Base-by-base conservation (phyloP, 2,113 vertebrate species). In the Neodon shergylaensis region DNA sequence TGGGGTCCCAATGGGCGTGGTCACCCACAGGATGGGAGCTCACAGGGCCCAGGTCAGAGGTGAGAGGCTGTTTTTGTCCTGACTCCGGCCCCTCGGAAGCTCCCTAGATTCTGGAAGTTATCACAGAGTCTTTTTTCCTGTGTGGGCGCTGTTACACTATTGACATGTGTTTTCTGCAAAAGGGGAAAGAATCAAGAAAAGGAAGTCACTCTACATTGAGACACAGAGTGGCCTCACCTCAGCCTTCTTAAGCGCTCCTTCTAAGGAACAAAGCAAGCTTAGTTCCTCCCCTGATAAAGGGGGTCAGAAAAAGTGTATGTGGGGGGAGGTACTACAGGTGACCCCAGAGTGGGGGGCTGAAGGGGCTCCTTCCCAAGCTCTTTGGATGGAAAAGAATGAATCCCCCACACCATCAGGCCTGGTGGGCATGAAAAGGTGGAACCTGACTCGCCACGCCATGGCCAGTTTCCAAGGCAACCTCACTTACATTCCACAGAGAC, bases 121-220 rank as follows among this genome's bases (percentile, higher is more conserved):
- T 31, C 21, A 49, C 2, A n/a, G 44, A 0, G 1, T 14, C 39
- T 47, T 63, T 70, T 70, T 68, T 49, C 65, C 88, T 21, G 63
- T 31, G 88, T 81, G 77, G 94, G 63, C 0, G 0, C 68, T 31
- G 76, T 49, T 24, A 58, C 21, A 33, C 76, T 54, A 1, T 12
- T 28, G 47, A 47, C 72, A 70, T 16, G 6, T 26, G 52, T 14
- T 89, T 91, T 91, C n/a, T 89, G 86, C 82, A 95, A 31, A 93
- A 95, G 39, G 79, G 93, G 93, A 96, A 96, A 63, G 87, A 47
- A 63, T 52, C 33, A 9, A 92, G 92, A 83, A 90, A 77, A 96
- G 81, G 77, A 96, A 95, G 77, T 65, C 78, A 6, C 49, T 88
- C 86, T 47, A 87, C 91, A 65, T 58, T 4, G 74, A 89, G 65